A percentile compares a stretch with the other conserved stretches of the same genome.
phyloP scores from a whole-genome alignment of 2,797 vertebrate genomes.

The Lycodopsis pacificus region DNA sequence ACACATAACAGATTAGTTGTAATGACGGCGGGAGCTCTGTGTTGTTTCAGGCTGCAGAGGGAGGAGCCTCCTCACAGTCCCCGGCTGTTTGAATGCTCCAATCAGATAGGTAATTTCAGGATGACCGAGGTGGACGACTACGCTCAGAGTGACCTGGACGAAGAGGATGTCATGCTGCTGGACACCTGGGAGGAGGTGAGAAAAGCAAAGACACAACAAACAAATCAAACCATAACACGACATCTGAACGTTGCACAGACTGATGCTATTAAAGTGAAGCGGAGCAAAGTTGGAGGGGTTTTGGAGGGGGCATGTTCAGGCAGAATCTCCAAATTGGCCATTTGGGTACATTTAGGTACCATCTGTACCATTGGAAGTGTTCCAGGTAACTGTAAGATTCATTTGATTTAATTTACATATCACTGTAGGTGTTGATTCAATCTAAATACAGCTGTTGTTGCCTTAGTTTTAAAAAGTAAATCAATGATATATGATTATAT shows the following conservation, averaged over 20 bases:
- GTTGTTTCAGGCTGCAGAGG: constrained; percentile 84
- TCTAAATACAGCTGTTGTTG: background rate
- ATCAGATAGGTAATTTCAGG: constrained; percentile 89
- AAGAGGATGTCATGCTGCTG: constrained; percentile 93
- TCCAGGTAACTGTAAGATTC: background rate
- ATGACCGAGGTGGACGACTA: constrained; percentile 91
- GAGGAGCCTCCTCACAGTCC: constrained; percentile 81
- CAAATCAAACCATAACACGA: background rate
- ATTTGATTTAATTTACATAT: background rate
- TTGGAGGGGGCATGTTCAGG: background rate
- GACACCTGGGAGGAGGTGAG: constrained; percentile 96
- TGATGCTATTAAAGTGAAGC: background rate
- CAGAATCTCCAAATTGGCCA: background rate
- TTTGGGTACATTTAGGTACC: background rate
- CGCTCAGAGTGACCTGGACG: constrained; percentile 90
- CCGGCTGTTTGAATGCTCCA: constrained; percentile 94
- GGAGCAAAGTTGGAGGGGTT: background rate
- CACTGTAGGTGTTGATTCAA: background rate
- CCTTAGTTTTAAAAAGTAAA: background rate
- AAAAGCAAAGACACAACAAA: background rate
- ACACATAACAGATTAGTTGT: constrained; percentile 22
- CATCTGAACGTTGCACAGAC: background rate
- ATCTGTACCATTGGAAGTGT: background rate
- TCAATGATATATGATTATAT: background rate
- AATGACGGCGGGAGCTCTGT: background rate